Percentiles rank a stretch among this genome's conserved stretches.
Evolutionary conservation across 2,797 vertebrate species (phyloP).

Genomic region (Sorex maritimensis): DNA sequence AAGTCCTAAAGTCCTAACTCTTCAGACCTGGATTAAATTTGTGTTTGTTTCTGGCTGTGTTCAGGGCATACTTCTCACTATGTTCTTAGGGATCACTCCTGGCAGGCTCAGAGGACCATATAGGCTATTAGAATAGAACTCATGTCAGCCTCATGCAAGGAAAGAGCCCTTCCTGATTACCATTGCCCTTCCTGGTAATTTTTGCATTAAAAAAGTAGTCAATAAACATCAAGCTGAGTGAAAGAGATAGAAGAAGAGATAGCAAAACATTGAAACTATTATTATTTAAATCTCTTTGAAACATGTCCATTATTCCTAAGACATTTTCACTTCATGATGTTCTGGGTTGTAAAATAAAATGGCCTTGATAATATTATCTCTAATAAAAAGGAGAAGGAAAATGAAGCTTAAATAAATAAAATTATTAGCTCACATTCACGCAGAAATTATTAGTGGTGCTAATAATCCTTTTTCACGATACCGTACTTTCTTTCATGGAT

Average conservation of each 20-base stretch:
- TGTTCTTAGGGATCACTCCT: no score
- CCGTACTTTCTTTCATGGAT: background rate
- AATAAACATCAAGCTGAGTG: background rate
- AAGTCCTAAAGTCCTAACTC: no score
- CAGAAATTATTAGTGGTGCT: background rate
- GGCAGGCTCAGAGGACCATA: no score
- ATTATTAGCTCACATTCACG: background rate
- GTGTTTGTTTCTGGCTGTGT: no score
- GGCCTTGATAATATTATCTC: background rate
- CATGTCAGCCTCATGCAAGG: no score
- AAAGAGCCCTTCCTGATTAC: no score
- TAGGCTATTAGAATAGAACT: no score
- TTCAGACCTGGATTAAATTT: no score
- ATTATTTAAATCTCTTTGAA: background rate
- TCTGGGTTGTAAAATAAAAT: background rate
- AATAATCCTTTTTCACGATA: background rate
- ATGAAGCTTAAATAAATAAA: slow-evolving; percentile 29
- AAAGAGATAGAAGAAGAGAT: background rate
- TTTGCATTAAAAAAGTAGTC: background rate
- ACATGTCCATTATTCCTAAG: background rate
- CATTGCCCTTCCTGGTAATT: background rate
- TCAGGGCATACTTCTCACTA: no score
- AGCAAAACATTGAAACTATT: slow-evolving; percentile 6
- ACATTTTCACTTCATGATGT: background rate
- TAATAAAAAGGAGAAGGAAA: slow-evolving; percentile 15